Conservation (phyloP, 2,888 invertebrate genomes). For the Eupithecia subfuscata region DNA sequence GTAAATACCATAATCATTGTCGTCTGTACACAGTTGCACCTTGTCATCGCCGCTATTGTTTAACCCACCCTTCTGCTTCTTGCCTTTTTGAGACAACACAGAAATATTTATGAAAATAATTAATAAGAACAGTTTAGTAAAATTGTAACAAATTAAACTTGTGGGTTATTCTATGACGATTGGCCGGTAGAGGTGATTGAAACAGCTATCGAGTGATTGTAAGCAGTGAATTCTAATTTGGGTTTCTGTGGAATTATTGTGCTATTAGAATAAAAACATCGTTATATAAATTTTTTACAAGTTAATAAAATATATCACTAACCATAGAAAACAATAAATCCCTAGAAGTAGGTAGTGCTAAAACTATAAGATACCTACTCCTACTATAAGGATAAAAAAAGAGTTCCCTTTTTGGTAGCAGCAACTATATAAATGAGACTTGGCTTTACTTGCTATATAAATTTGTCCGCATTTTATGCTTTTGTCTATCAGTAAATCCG, state of each 20-base stretch:
- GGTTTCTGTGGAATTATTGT: conserved; percentile 2
- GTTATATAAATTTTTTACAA: not conserved
- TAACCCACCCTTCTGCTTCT: conserved; percentile 77
- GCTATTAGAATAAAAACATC: not conserved
- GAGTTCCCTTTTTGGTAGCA: not conserved
- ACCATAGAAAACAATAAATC: not conserved
- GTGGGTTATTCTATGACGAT: not conserved
- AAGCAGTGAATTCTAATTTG: not conserved
- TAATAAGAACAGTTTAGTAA: not conserved
- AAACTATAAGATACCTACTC: not conserved
- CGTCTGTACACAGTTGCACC: conserved; percentile 58
- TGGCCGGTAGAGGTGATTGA: not conserved
- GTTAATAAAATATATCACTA: not conserved
- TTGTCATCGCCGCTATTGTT: conserved; percentile 67
- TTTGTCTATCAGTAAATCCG: not conserved
- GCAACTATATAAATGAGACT: conserved; percentile 1
- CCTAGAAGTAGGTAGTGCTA: not conserved
- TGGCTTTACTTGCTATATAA: not conserved
- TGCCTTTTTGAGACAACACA: conserved; percentile 77
- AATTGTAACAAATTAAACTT: not conserved
- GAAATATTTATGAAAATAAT: conserved; percentile 23
- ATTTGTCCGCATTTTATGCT: not conserved
- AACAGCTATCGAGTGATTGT: not conserved
- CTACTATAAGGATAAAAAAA: not conserved
- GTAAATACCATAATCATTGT: conserved; percentile 69